phyloP scores from a whole-genome alignment of 2,888 invertebrate genomes.

The Cyaniris semiargus region DNA sequence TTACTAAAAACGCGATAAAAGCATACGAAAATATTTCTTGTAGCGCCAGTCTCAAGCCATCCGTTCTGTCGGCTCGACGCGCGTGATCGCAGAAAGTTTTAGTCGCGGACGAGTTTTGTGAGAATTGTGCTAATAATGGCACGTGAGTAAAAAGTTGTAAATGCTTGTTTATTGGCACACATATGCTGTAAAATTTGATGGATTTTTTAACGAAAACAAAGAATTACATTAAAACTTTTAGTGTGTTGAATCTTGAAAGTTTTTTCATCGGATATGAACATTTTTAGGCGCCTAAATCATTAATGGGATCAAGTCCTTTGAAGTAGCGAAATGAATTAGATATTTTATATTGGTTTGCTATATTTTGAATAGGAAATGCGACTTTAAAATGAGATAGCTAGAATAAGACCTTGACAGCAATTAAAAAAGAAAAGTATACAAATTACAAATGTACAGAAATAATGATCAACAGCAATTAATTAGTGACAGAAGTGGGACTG shows the following conservation, averaged over 20 bases:
- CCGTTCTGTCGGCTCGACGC: neutral
- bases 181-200: neutral
- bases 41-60: neutral
- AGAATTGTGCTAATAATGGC: neutral
- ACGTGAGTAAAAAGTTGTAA: constrained; percentile 7
- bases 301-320: too few species aligned
- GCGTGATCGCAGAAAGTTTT: neutral
- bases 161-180: neutral
- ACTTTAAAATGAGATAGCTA: neutral
- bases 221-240: neutral
- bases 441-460: neutral
- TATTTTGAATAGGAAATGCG: too few species aligned
- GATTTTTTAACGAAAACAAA: neutral
- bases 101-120: neutral
- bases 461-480: neutral
- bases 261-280: neutral
- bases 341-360: too few species aligned
- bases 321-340: too few species aligned
- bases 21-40: neutral
- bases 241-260: neutral
- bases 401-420: neutral
- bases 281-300: too few species aligned
- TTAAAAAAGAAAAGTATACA: neutral
- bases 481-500: neutral
- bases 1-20: neutral